These are phyloP conservation scores for Chymomyza caudatula DNA, from an alignment of 2,888 invertebrate species.

Conservation along the genomic window DNA sequence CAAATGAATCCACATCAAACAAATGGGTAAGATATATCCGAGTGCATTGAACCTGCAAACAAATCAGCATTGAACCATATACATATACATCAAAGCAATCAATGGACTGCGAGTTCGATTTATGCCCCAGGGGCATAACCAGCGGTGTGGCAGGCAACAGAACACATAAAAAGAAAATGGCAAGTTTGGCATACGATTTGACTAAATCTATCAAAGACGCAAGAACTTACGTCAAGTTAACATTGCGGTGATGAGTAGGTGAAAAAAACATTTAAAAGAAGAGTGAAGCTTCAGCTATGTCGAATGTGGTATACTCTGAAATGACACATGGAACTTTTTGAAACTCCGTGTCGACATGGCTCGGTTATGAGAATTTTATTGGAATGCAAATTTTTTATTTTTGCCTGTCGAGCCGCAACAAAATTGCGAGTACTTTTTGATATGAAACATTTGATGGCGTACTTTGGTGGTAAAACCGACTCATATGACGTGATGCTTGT, in stretches of 20 bases:
- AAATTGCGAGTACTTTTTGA: too few species aligned
- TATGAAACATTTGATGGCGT: too few species aligned
- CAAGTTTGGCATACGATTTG: constrained; percentile 25
- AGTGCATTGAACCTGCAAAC: constrained; percentile 38
- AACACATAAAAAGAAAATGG: background rate
- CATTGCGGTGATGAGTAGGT: background rate
- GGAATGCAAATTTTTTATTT: too few species aligned
- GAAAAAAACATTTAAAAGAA: background rate
- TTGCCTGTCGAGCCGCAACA: too few species aligned
- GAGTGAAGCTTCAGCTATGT: background rate
- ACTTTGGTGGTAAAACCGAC: too few species aligned
- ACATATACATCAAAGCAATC: constrained; percentile 52
- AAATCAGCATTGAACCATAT: constrained; percentile 40
- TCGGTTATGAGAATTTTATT: too few species aligned
- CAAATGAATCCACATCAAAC: constrained; percentile 40
- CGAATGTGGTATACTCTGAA: background rate
- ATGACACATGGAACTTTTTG: too few species aligned
- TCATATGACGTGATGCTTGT: too few species aligned
- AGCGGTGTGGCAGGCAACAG: too few species aligned
- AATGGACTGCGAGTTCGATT: background rate
- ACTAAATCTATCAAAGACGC: constrained; percentile 23
- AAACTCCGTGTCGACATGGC: too few species aligned
- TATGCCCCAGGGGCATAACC: background rate
- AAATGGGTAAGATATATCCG: constrained; percentile 29
- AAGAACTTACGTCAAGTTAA: constrained; percentile 16